Percentiles rank a stretch among this genome's conserved stretches.
These are phyloP conservation scores for Xylocopa sonorina DNA, from an alignment of 1,140 invertebrate genomes.

Conservation along the genomic window DNA sequence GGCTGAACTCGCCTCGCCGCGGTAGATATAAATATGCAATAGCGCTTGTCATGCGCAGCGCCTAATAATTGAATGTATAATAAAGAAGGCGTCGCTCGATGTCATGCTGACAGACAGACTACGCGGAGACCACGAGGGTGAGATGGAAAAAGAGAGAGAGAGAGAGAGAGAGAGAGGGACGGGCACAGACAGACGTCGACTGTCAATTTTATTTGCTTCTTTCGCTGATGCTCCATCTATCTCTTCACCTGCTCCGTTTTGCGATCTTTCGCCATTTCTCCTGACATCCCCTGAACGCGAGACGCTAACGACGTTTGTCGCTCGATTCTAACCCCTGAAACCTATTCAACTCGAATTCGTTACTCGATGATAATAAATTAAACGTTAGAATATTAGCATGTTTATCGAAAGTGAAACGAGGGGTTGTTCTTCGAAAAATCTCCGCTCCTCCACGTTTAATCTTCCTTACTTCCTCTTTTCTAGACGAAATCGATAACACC, in stretches of 20 bases:
- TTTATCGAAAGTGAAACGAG: no score
- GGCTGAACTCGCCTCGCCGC: constrained; percentile 67
- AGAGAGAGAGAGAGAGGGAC: no score
- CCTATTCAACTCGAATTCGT: no score
- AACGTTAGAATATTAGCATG: not conserved
- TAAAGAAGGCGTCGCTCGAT: constrained; percentile 79
- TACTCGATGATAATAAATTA: no score
- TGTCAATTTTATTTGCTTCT: constrained; percentile 76
- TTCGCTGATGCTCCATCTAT: constrained; percentile 34
- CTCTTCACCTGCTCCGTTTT: constrained; percentile 48
- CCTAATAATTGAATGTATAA: constrained; percentile 82
- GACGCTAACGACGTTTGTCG: constrained; percentile 12
- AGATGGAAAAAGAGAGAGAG: constrained; percentile 70
- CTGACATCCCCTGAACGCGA: constrained; percentile 13
- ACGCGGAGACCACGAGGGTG: constrained; percentile 62
- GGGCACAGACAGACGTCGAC: constrained; percentile 74
- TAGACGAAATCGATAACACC: no score
- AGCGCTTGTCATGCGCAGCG: constrained; percentile 79
- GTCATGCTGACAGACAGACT: constrained; percentile 77
- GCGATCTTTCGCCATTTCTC: constrained; percentile 49
- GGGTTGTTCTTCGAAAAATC: no score
- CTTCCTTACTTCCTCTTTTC: no score
- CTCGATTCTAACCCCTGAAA: not conserved
- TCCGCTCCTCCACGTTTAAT: no score
- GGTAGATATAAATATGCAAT: constrained; percentile 81